phyloP scores from a whole-genome alignment of 2,113 vertebrate species.

The Choloepus hoffmanni region DNA sequence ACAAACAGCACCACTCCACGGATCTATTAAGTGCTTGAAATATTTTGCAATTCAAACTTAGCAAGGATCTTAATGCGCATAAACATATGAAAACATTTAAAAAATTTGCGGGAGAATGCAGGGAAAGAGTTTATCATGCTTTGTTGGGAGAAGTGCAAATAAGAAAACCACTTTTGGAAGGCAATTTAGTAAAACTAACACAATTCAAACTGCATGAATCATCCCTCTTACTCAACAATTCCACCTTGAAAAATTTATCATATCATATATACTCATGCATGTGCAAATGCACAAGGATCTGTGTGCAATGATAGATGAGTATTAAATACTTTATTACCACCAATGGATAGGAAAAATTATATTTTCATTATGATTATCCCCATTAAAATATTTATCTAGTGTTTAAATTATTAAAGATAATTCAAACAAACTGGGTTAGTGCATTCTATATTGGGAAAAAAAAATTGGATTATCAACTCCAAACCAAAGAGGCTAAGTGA shows the following conservation, averaged over 20 bases:
- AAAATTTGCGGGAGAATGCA: not conserved
- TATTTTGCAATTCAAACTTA: slow-evolving; percentile 12
- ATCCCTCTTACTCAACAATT: not conserved
- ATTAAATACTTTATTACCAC: slow-evolving; percentile 6
- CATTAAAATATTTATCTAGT: slow-evolving; percentile 44
- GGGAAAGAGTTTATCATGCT: not conserved
- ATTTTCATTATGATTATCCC: slow-evolving; percentile 19
- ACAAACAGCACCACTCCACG: not conserved
- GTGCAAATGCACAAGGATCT: slow-evolving; percentile 79
- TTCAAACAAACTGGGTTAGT: not conserved
- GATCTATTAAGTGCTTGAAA: not conserved
- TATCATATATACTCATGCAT: not conserved
- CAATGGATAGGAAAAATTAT: not conserved
- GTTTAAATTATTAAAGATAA: slow-evolving; percentile 58
- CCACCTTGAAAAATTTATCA: not conserved
- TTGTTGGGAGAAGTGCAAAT: not conserved
- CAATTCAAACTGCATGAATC: not conserved
- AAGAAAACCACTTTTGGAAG: slow-evolving; percentile 20
- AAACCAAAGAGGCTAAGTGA: not conserved
- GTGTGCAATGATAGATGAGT: slow-evolving; percentile 88
- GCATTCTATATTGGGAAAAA: not conserved
- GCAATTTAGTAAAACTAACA: not conserved
- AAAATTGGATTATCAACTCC: not conserved
- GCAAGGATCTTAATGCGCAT: not conserved
- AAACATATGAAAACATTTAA: not conserved